Conservation (phyloP, 2,888 invertebrate species). For the Unio pictorum region DNA sequence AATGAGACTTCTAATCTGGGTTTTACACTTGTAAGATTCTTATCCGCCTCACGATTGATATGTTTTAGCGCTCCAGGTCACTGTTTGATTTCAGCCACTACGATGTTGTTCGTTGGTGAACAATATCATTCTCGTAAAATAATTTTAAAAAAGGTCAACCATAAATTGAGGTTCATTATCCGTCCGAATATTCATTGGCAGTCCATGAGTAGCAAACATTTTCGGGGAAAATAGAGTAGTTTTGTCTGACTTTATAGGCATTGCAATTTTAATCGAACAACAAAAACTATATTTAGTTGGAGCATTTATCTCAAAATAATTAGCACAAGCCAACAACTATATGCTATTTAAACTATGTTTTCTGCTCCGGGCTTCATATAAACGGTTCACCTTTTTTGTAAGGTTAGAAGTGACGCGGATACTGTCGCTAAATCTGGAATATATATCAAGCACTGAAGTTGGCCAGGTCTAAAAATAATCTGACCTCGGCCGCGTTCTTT, state of each 20-base stretch:
- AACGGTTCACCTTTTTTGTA: too few relatives aligned
- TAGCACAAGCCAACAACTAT: too few relatives aligned
- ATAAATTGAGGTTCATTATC: constrained; percentile 37
- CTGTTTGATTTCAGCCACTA: constrained; percentile 33
- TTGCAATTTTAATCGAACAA: constrained; percentile 11
- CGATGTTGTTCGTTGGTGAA: constrained; percentile 25
- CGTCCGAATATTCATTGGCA: constrained; percentile 28
- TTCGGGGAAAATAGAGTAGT: constrained; percentile 11
- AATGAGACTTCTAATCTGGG: constrained; percentile 16
- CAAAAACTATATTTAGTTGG: too few relatives aligned
- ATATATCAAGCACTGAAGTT: too few relatives aligned
- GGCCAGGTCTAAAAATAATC: too few relatives aligned
- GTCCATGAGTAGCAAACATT: constrained; percentile 29
- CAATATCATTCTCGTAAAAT: constrained; percentile 19
- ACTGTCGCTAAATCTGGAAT: too few relatives aligned
- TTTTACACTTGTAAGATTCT: constrained; percentile 28
- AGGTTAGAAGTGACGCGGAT: too few relatives aligned
- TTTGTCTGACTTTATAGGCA: constrained; percentile 22
- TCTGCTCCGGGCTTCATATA: too few relatives aligned
- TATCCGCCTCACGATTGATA: constrained; percentile 21
- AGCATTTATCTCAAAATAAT: too few relatives aligned
- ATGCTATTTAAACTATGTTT: too few relatives aligned
- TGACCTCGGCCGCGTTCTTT: too few relatives aligned
- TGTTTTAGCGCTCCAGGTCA: constrained; percentile 30
- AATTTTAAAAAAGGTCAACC: constrained; percentile 19